A percentile compares a stretch with the other conserved stretches of the same genome.
phyloP scores from a whole-genome alignment of 2,113 vertebrate species.

The Hemichromis elongatus region DNA sequence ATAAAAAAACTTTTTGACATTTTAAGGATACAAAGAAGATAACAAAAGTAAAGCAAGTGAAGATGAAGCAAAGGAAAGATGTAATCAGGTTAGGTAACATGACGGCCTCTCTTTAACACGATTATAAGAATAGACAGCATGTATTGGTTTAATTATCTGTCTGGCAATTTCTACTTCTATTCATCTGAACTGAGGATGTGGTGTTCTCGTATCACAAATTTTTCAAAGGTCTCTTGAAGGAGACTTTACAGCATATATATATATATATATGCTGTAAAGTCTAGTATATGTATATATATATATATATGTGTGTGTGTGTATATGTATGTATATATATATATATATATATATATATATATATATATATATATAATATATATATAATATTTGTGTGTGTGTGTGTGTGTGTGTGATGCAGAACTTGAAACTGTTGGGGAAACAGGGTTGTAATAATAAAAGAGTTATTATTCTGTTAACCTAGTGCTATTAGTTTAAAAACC shows the following conservation, averaged over 20 bases:
- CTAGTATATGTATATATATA: background rate
- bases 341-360: background rate
- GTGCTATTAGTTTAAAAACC: background rate
- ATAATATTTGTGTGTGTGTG: no score
- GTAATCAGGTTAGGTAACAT: conserved; percentile 25
- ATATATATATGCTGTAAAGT: no score
- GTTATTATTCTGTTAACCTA: background rate
- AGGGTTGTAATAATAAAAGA: background rate
- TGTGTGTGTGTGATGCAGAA: no score
- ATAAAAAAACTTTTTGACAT: background rate
- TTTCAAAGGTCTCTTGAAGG: background rate
- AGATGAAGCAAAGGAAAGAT: background rate
- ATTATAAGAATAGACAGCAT: conserved; percentile 23
- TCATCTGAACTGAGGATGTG: background rate
- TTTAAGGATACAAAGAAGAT: background rate
- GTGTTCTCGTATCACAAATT: background rate
- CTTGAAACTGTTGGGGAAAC: no score
- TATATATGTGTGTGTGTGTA: no score
- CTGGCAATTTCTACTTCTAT: background rate
- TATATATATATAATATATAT: no score
- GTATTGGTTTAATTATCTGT: conserved; percentile 12
- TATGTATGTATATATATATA: no score
- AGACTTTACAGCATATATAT: background rate
- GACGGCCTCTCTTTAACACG: conserved; percentile 2
- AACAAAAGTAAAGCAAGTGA: background rate